A percentile compares a stretch with the other conserved stretches of the same genome.
Conservation (phyloP, 2,888 invertebrate genomes). For the Monopis laevigella region DNA sequence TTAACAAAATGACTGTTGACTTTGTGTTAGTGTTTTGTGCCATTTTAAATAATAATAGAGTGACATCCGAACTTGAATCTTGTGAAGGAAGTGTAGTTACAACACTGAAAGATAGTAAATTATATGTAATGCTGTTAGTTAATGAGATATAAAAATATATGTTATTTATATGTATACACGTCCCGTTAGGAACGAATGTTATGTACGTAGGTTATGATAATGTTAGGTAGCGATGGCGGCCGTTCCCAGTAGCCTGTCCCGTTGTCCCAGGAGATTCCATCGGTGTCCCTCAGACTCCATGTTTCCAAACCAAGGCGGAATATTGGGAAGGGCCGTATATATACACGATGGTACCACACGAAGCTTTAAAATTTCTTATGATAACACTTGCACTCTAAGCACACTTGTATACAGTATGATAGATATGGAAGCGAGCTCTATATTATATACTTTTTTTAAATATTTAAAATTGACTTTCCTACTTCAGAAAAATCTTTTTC, state of each 20-base stretch:
- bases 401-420: slow-evolving; percentile 27
- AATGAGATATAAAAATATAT: slow-evolving; percentile 57
- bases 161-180: slow-evolving; percentile 67
- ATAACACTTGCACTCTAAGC: slow-evolving; percentile 64
- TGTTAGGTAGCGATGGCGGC: too few species aligned
- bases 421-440: slow-evolving; percentile 18
- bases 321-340: slow-evolving; percentile 58
- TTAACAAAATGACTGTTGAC: slow-evolving; percentile 50
- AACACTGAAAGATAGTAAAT: slow-evolving; percentile 60
- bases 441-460: slow-evolving; percentile 1
- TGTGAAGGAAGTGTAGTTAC: slow-evolving; percentile 57
- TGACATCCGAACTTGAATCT: slow-evolving; percentile 68
- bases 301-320: too few species aligned
- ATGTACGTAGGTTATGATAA: slow-evolving; percentile 52
- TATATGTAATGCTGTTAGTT: slow-evolving; percentile 57
- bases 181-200: slow-evolving; percentile 68
- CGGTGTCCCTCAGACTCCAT: too few species aligned
- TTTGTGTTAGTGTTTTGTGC: slow-evolving; percentile 68
- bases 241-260: too few species aligned
- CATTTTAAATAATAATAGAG: slow-evolving; percentile 62
- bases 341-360: slow-evolving; percentile 59
- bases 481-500: slow-evolving; percentile 15
- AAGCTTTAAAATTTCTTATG: slow-evolving; percentile 69
- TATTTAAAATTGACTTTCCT: slow-evolving; percentile 1
- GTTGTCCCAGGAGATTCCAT: too few species aligned